Percentiles rank a stretch among this genome's conserved stretches.
Conservation (phyloP, 2,113 vertebrate genomes). For the Tachysurus vachellii region DNA sequence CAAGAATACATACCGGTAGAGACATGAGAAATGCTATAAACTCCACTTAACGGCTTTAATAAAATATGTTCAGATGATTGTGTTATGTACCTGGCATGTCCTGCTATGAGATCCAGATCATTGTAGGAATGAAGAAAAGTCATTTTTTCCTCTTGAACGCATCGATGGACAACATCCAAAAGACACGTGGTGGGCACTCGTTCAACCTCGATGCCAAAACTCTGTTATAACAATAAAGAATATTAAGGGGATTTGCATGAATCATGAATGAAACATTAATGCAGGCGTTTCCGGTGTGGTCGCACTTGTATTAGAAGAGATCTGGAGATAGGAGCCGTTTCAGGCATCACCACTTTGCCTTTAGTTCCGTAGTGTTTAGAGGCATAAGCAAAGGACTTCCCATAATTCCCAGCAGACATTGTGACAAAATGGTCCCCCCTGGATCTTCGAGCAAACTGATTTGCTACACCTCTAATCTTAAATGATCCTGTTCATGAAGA, state of each 20-base stretch:
- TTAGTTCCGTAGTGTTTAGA: conserved; percentile 70
- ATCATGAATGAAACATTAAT: neutral
- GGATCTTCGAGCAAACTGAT: conserved; percentile 71
- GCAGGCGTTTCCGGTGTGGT: neutral
- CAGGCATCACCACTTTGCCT: conserved; percentile 78
- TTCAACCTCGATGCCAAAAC: conserved; percentile 74
- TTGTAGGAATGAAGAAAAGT: conserved; percentile 74
- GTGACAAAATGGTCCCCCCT: conserved; percentile 69
- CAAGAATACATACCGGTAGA: neutral
- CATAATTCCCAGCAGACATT: conserved; percentile 80
- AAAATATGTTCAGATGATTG: neutral
- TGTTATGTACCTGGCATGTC: conserved; percentile 70
- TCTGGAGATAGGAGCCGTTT: conserved; percentile 71
- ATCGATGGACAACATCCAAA: conserved; percentile 69
- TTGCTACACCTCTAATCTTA: conserved; percentile 77
- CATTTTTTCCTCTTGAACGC: conserved; percentile 70
- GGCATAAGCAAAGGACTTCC: conserved; percentile 76
- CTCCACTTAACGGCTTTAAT: neutral
- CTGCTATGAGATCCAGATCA: conserved; percentile 73
- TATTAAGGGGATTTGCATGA: neutral
- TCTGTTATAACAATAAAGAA: conserved; percentile 53
- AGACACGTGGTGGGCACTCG: conserved; percentile 64
- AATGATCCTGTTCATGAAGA: conserved; percentile 69
- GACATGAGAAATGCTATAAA: neutral
- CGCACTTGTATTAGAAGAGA: conserved; percentile 71